A percentile compares a stretch with the other conserved stretches of the same genome.
phyloP scores from a whole-genome alignment of 1,140 invertebrate genomes.

The Lucilia cuprina region DNA sequence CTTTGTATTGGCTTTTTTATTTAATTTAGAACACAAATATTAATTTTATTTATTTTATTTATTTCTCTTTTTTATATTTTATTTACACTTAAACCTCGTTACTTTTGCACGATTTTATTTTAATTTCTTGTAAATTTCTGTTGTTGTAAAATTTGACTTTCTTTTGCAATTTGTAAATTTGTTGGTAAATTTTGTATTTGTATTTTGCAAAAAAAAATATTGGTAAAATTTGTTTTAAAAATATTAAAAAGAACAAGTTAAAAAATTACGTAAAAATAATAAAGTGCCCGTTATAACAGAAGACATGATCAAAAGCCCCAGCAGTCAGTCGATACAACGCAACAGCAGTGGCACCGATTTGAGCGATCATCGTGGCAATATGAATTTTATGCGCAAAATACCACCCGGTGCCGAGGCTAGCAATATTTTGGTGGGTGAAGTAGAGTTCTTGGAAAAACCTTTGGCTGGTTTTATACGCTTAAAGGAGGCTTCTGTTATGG shows the following conservation, averaged over 20 bases:
- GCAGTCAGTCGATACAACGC: slow-evolving; percentile 77
- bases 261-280: slow-evolving; percentile 52
- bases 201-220: not conserved
- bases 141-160: not conserved
- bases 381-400: slow-evolving; percentile 96
- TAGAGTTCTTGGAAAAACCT: slow-evolving; percentile 92
- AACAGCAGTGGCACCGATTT: slow-evolving; percentile 78
- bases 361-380: slow-evolving; percentile 81
- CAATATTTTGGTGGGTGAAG: slow-evolving; percentile 97
- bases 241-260: slow-evolving; percentile 37
- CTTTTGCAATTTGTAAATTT: not conserved
- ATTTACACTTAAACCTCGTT: not conserved
- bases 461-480: slow-evolving; percentile 93
- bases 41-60: not conserved
- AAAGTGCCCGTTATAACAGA: slow-evolving; percentile 56
- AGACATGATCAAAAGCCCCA: slow-evolving; percentile 80
- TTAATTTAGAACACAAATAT: not conserved
- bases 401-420: slow-evolving; percentile 95
- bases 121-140: not conserved
- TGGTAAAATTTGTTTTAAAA: slow-evolving; percentile 3
- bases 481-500: slow-evolving; percentile 86
- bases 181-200: not conserved
- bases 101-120: not conserved
- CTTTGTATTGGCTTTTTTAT: not conserved
- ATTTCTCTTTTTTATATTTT: not conserved